Conservation (phyloP, 2,888 invertebrate genomes). For the Carabus problematicus region DNA sequence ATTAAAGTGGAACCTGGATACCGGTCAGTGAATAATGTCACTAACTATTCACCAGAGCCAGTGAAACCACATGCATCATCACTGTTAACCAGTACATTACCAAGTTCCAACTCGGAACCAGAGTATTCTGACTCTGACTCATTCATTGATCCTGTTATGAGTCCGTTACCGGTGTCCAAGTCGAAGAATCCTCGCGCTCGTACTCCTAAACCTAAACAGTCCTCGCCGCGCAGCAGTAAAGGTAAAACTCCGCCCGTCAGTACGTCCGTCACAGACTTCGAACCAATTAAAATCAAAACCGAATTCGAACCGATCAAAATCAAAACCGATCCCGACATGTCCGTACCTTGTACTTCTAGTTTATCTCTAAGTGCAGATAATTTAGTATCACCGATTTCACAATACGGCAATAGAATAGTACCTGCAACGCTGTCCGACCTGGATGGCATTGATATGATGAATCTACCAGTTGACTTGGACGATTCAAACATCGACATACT, state of each 20-base stretch:
- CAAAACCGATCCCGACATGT: conserved; percentile 39
- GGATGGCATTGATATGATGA: conserved; percentile 77
- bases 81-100: conserved; percentile 44
- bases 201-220: conserved; percentile 33
- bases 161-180: conserved; percentile 30
- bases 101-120: conserved; percentile 54
- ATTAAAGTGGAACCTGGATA: conserved; percentile 38
- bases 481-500: conserved; percentile 66
- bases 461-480: conserved; percentile 76
- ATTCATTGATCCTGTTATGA: conserved; percentile 46
- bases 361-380: conserved; percentile 12
- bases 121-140: conserved; percentile 54
- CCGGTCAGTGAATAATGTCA: conserved; percentile 41
- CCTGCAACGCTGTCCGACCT: conserved; percentile 62
- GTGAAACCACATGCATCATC: conserved; percentile 32
- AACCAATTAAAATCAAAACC: conserved; percentile 24
- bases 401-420: conserved; percentile 52
- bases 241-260: conserved; percentile 41
- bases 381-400: conserved; percentile 47
- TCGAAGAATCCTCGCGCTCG: conserved; percentile 31
- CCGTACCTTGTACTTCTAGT: conserved; percentile 23
- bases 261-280: conserved; percentile 28
- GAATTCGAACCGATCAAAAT: conserved; percentile 31
- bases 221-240: conserved; percentile 31
- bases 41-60: conserved; percentile 20